phyloP scores from a whole-genome alignment of 2,888 invertebrate species.

The Parasteatoda lunata region DNA sequence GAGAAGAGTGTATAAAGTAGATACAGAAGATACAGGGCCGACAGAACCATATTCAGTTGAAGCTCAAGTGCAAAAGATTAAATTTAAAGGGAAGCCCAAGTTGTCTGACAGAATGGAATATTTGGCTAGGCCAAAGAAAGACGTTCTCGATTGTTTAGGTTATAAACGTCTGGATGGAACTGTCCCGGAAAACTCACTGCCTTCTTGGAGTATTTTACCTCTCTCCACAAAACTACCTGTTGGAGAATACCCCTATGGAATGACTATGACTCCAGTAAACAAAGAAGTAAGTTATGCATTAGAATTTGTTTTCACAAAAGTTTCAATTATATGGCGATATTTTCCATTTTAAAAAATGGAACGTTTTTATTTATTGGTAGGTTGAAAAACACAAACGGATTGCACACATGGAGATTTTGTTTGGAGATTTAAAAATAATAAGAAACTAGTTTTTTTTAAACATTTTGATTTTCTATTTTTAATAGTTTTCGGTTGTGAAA shows the following conservation, averaged over 20 bases:
- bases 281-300: conserved; percentile 19
- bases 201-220: conserved; percentile 36
- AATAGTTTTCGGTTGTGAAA: no score
- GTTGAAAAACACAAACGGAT: no score
- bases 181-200: conserved; percentile 29
- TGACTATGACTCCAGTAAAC: conserved; percentile 21
- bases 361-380: no score
- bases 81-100: neutral
- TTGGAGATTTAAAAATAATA: no score
- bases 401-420: no score
- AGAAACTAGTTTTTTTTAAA: no score
- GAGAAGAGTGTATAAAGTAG: neutral
- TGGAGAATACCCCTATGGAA: conserved; percentile 14
- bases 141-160: conserved; percentile 14
- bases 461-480: no score
- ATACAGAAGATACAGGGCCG: neutral
- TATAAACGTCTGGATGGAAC: conserved; percentile 21
- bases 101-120: conserved; percentile 33
- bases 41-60: neutral
- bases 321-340: neutral
- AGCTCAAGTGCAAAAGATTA: neutral
- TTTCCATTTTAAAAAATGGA: no score
- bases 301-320: neutral
- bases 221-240: conserved; percentile 39
- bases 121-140: conserved; percentile 44